phyloP scores from a whole-genome alignment of 2,888 invertebrate species.

The Diabrotica balteata region DNA sequence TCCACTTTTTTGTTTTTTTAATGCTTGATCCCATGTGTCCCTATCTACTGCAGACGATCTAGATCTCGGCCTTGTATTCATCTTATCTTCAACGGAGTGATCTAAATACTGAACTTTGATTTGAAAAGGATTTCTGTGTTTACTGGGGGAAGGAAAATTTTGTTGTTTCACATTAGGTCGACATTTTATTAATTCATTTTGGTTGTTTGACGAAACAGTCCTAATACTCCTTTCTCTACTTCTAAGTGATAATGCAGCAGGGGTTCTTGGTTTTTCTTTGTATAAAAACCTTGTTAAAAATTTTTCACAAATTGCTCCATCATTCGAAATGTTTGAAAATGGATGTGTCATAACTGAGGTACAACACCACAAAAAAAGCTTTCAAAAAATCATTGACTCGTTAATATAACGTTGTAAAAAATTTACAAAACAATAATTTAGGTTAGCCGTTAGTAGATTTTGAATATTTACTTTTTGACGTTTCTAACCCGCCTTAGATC shows the following conservation, averaged over 20 bases:
- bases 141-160: constrained; percentile 33
- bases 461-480: constrained; percentile 26
- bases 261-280: constrained; percentile 33
- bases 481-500: constrained; percentile 10
- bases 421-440: constrained; percentile 35
- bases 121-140: constrained; percentile 18
- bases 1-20: constrained; percentile 47
- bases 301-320: constrained; percentile 39
- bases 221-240: constrained; percentile 31
- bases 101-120: constrained; percentile 39
- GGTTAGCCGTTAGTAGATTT: constrained; percentile 42
- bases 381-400: constrained; percentile 28
- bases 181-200: constrained; percentile 34
- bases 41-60: constrained; percentile 42
- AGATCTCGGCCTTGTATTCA: constrained; percentile 44
- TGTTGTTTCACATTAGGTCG: constrained; percentile 37
- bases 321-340: constrained; percentile 30
- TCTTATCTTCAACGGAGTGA: constrained; percentile 44
- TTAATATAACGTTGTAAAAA: neutral
- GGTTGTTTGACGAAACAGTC: constrained; percentile 28
- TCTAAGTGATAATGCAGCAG: constrained; percentile 13
- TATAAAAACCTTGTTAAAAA: constrained; percentile 39
- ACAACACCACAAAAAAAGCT: constrained; percentile 32
- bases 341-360: constrained; percentile 36
- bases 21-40: constrained; percentile 50